Base-by-base conservation (phyloP, 1,140 invertebrate species). In the Eupeodes corollae region DNA sequence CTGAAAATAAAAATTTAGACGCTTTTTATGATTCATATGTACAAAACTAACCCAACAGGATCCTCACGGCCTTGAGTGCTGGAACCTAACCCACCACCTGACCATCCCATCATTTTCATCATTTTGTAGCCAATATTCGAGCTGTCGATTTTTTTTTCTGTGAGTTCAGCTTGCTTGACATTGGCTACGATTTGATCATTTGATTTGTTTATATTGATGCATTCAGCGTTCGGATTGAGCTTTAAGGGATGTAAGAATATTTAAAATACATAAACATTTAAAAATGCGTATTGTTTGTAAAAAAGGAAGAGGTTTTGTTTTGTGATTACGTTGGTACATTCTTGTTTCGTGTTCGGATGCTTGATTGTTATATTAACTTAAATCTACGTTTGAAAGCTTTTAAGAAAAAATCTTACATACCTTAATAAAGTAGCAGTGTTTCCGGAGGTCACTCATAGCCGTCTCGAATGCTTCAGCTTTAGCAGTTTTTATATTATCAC, bases 31-130 rank as follows among this genome's bases (percentile, higher is more conserved):
- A 26, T 26, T 0, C n/a, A 6, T 0, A 42, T n/a, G 12, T n/a
- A 10, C 30, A 19, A 16, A 34, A 61, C 70, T 66, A 60, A 79
- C 75, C 57, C 71, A 0, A 83, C 72, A 31, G 81, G 80, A 46
- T 82, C 76, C 5, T 72, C 68, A n/a, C 80, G 78, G 19, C 86
- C 86, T 53, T 81, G 76, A 12, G 75, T 72, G 13, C 76, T 70
- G 52, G 80, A 80, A 0, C 86, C 85, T 35, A 88, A 68, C 1
- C 82, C 84, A 31, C 84, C 84, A 21, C 86, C 86, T 21, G 75
- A 71, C 86, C 86, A 89, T 0, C 86, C 87, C 85, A 90, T 88
- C 51, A 83, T 67, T 49, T 79, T 77, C 75, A 89, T 77, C 68
- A 89, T 73, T 56, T 79, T 84, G 44, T 69, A 79, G 8, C 81